A percentile compares a stretch with the other conserved stretches of the same genome.
phyloP scores from a whole-genome alignment of 2,797 vertebrate genomes.

The Eutrigla gurnardus region DNA sequence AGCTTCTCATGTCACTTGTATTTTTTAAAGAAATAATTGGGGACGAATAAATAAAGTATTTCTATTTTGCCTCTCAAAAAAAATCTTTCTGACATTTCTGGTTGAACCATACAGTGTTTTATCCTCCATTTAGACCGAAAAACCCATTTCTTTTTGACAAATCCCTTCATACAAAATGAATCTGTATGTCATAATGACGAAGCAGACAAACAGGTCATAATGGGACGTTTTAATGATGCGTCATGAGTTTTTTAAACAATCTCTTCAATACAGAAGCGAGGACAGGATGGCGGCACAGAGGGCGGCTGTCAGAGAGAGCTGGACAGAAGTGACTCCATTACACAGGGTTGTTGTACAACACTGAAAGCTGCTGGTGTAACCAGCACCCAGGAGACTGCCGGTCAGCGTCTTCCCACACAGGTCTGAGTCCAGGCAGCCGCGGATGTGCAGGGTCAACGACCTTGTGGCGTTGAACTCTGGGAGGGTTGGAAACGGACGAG shows the following conservation, averaged over 20 bases:
- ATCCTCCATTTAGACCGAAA: too few relatives aligned
- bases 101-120: too few relatives aligned
- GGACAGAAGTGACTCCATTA: conserved; percentile 61
- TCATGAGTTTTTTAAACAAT: not conserved
- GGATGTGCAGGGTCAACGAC: not conserved
- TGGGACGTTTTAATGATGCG: not conserved
- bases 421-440: conserved; percentile 63
- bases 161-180: not conserved
- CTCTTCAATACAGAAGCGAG: conserved; percentile 10
- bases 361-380: conserved; percentile 20
- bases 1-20: not conserved
- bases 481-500: not conserved
- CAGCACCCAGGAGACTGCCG: conserved; percentile 7
- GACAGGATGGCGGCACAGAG: conserved; percentile 52
- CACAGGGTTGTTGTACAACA: conserved; percentile 68
- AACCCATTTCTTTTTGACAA: not conserved
- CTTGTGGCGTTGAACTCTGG: conserved; percentile 58
- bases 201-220: not conserved
- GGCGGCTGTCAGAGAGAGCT: conserved; percentile 55
- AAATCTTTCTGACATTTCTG: not conserved
- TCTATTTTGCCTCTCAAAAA: not conserved
- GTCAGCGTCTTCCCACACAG: conserved; percentile 44
- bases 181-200: not conserved
- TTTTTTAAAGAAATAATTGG: not conserved
- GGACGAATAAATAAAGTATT: not conserved